Evolutionary conservation across 1,140 invertebrate species (phyloP), one percentile per base, ranked within the genome.

Genomic region (Meloidogyne exigua): DNA sequence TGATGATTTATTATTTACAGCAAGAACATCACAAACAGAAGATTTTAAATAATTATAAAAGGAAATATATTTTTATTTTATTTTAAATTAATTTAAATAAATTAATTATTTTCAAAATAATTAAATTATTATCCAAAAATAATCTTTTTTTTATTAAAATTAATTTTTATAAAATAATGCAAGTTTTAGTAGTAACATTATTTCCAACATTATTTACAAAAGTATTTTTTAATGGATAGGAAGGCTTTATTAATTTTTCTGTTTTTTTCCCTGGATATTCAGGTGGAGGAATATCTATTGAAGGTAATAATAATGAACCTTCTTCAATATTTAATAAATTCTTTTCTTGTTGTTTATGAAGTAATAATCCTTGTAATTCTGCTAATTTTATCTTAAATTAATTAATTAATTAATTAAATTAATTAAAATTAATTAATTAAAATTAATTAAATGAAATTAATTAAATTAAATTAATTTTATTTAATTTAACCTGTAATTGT

Each of bases 401-500:
- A 15, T 1, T 68, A 36, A 25, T 21, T 25, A n/a, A n/a, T n/a
- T n/a, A 70, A 70, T 15, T 25, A 70, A 4, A 10, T 70, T 70
- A 0, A 13, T 7, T 49, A 63, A 63, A 10, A 63, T 15, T n/a
- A 62, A 67, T 18, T 67, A 32, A 32, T 3, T 32, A 3, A 25
- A 63, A 63, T 63, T 9, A 70, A 70, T 15, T 25, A 70, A 4
- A 10, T 70, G n/a, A 32, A 32, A 32, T 32, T 32, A 25, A 63
- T 70, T 63, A 21, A 70, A 70, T 15, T 25, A 70, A 4, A 10
- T 70, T 70, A 0, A 13, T 7, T 49, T 70, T 70, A 10, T 70
- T 15, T n/a, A 62, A 67, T 18, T 67, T 49, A 39, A 81, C 80
- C 39, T 83, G 80, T 57, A 81, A 75, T 32, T 82, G 36, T 21